Evolutionary conservation across 2,888 invertebrate species (phyloP), one percentile per base, ranked within the genome.

Genomic region (Ormia ochracea): DNA sequence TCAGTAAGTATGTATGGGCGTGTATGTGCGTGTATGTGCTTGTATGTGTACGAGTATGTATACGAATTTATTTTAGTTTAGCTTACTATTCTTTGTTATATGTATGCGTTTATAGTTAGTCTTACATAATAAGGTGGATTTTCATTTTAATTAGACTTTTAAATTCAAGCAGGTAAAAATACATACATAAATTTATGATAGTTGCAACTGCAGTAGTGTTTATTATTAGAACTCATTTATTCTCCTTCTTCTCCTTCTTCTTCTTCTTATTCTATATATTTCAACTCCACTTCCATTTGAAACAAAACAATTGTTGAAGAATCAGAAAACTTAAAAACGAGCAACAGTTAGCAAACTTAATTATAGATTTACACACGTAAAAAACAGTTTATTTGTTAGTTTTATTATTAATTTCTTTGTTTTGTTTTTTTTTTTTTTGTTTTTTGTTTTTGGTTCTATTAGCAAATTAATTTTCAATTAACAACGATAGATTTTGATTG

Each of bases 51-150:
- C n/a, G n/a, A n/a, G n/a, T n/a, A n/a, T n/a, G n/a, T n/a, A n/a
- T n/a, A n/a, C n/a, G n/a, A n/a, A n/a, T n/a, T n/a, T 66, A 38
- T 61, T 76, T 52, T 54, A 58, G 19, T 69, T 69, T 76, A n/a
- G 36, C 54, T 56, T 56, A 38, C 23, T 61, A 31, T 43, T 56
- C 3, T 72, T 82, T 78, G 14, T 69, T 73, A 78, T 52, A 66
- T 80, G 72, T 70, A 72, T 75, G 81, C 59, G 69, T 82, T 81
- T 59, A 65, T 82, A 48, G 58, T 76, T 69, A 82, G 84, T 83
- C 86, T 86, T 87, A 85, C 81, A 85, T 80, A 86, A 84, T 86
- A 85, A 87, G 87, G 87, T 87, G 87, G 87, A 85, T 85, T 36
- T 65, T 65, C 26, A 23, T 28, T 58, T 48, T 52, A 17, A 26